Conservation (phyloP, 2,797 vertebrate genomes). For the Micropoecilia bifurca region DNA sequence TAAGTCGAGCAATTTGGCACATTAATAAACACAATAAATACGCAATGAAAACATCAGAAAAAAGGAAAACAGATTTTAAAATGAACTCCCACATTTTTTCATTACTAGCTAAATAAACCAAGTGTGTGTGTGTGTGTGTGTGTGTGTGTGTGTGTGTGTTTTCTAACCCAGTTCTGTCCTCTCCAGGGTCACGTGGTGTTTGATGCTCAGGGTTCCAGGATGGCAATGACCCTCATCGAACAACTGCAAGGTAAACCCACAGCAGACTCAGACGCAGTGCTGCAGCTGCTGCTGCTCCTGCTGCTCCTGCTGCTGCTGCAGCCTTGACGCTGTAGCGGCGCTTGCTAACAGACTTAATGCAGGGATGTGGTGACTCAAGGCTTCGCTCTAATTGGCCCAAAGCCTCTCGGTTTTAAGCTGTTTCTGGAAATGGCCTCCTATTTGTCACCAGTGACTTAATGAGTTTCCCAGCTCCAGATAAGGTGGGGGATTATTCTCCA, state of each 20-base stretch:
- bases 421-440: slow-evolving; percentile 63
- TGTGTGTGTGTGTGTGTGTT: neutral
- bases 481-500: slow-evolving; percentile 70
- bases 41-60: no score
- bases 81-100: neutral
- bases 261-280: neutral
- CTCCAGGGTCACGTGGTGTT: slow-evolving; percentile 94
- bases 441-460: slow-evolving; percentile 75
- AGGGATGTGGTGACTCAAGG: slow-evolving; percentile 52
- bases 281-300: no score
- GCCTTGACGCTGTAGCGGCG: slow-evolving; percentile 35
- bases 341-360: slow-evolving; percentile 27
- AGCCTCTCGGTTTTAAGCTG: slow-evolving; percentile 53
- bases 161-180: neutral
- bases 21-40: no score
- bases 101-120: no score
- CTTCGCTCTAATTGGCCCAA: slow-evolving; percentile 67
- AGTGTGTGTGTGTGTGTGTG: no score
- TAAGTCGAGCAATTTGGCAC: no score
- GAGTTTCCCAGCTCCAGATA: slow-evolving; percentile 64
- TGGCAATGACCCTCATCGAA: slow-evolving; percentile 98
- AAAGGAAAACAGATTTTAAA: neutral
- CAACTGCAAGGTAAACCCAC: slow-evolving; percentile 88
- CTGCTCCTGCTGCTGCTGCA: neutral
- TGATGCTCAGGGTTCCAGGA: slow-evolving; percentile 96